phyloP scores from a whole-genome alignment of 2,113 vertebrate species.

The Condylura cristata region DNA sequence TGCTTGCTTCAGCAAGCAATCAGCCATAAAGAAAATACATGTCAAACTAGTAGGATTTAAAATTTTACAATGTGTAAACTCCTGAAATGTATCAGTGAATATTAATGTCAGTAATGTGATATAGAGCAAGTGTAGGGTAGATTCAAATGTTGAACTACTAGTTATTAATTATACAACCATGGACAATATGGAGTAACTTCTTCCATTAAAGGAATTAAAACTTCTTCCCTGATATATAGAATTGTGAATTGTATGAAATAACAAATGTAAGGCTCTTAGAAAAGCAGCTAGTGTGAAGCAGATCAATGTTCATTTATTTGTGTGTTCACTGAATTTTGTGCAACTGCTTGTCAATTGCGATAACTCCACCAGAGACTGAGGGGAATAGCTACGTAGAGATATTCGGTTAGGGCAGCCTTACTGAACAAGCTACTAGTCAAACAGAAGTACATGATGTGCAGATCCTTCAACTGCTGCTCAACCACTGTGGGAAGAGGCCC shows the following conservation, averaged over 20 bases:
- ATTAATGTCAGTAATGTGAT: not conserved
- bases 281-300: not conserved
- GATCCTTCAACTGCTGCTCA: not conserved
- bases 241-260: not conserved
- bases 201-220: not conserved
- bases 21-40: constrained; percentile 8
- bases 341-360: not conserved
- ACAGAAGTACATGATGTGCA: not conserved
- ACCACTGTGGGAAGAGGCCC: too few relatives aligned
- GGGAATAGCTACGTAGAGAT: not conserved
- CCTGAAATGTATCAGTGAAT: not conserved
- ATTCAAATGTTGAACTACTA: not conserved
- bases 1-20: constrained; percentile 22
- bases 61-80: not conserved
- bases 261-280: not conserved
- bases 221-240: not conserved
- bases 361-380: not conserved
- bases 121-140: not conserved
- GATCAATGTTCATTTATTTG: not conserved
- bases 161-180: not conserved
- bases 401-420: not conserved
- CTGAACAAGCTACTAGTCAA: not conserved
- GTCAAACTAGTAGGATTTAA: not conserved
- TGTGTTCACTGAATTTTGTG: not conserved
- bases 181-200: not conserved